These are phyloP conservation scores for Calidris pygmaea DNA, from an alignment of 2,113 vertebrate species.

Conservation along the genomic window DNA sequence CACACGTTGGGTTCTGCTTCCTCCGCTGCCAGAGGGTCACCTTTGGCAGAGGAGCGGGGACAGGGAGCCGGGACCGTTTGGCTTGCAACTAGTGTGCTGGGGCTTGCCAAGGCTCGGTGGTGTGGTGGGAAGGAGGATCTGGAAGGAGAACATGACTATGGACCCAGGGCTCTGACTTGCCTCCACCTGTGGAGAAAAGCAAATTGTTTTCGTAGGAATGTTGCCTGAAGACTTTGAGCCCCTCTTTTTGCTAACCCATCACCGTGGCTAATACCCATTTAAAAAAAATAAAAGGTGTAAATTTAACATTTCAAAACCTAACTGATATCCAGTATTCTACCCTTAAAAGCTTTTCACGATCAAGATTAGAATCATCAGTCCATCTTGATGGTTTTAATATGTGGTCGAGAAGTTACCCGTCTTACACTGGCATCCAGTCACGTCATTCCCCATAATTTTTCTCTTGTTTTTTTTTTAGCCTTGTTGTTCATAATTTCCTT, in stretches of 20 bases:
- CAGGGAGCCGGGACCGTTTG: neutral
- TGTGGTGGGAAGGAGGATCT: conserved; percentile 1
- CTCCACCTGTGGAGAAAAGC: neutral
- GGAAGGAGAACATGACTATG: neutral
- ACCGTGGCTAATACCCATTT: neutral
- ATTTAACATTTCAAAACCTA: neutral
- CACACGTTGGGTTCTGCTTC: neutral
- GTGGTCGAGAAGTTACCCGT: conserved; percentile 67
- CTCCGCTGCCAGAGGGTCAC: neutral
- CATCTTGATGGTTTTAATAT: conserved; percentile 7
- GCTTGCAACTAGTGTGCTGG: neutral
- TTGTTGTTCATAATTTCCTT: conserved; percentile 50
- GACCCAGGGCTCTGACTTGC: neutral
- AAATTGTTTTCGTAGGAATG: neutral
- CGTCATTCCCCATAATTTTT: conserved; percentile 43
- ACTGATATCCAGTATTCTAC: conserved; percentile 62
- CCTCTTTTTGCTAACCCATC: neutral
- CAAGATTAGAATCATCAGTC: conserved; percentile 46
- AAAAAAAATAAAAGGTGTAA: neutral
- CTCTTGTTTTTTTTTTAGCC: conserved; percentile 15
- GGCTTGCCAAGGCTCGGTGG: neutral
- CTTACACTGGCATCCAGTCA: conserved; percentile 22
- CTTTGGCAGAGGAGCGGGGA: neutral
- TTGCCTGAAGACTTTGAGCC: conserved; percentile 6
- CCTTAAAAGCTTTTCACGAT: conserved; percentile 48